Evolutionary conservation across 2,797 vertebrate genomes (phyloP).

Genomic region (Phalloptychus januarius): DNA sequence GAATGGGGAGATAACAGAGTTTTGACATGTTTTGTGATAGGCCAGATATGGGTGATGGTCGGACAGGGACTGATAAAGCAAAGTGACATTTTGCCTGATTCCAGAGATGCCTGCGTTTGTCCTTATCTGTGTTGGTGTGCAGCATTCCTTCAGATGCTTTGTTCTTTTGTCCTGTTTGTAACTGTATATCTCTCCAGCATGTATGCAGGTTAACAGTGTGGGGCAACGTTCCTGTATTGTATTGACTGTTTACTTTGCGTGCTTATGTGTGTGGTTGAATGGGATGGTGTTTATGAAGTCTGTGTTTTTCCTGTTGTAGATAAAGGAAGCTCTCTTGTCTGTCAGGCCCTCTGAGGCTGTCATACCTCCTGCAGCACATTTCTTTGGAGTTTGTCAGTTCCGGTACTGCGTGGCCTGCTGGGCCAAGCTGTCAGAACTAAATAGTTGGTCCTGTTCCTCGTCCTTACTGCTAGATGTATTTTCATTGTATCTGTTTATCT

Average conservation of each 20-base stretch:
- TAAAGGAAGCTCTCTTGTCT: slow-evolving; percentile 38
- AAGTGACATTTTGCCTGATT: slow-evolving; percentile 66
- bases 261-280: slow-evolving; percentile 18
- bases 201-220: slow-evolving; percentile 6
- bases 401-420: slow-evolving; percentile 14
- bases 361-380: slow-evolving; percentile 11
- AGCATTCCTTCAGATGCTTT: slow-evolving; percentile 22
- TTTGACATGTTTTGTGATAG: slow-evolving; percentile 61
- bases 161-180: slow-evolving; percentile 26
- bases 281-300: slow-evolving; percentile 34
- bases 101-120: slow-evolving; percentile 60
- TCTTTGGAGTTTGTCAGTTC: slow-evolving; percentile 22
- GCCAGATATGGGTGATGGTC: slow-evolving; percentile 45
- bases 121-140: slow-evolving; percentile 60
- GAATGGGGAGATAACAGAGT: slow-evolving; percentile 48
- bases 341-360: slow-evolving; percentile 20
- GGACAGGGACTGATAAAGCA: slow-evolving; percentile 58
- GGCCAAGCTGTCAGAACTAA: slow-evolving; percentile 5
- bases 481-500: slow-evolving; percentile 20
- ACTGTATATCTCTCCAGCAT: slow-evolving; percentile 30
- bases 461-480: neutral
- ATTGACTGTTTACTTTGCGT: slow-evolving; percentile 26
- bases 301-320: slow-evolving; percentile 31
- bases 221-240: slow-evolving; percentile 18
- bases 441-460: slow-evolving; percentile 17